phyloP scores from a whole-genome alignment of 2,113 vertebrate genomes.

The Pogonocichla stellata region DNA sequence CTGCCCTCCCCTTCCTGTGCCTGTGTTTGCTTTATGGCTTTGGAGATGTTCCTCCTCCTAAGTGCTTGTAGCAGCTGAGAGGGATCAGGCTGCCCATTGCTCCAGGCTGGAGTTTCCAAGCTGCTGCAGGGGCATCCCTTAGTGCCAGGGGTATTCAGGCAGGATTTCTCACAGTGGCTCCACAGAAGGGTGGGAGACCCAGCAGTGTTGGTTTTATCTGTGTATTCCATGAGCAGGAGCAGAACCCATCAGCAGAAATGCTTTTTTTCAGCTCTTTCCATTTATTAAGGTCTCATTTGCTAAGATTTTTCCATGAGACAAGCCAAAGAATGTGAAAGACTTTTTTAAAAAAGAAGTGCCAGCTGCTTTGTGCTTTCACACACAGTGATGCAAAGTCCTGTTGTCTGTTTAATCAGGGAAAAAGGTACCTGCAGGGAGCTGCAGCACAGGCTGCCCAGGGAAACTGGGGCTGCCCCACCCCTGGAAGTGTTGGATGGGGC shows the following conservation, averaged over 20 bases:
- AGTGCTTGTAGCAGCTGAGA: not conserved
- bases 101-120: not conserved
- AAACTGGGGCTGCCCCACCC: not conserved
- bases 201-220: not conserved
- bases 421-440: not conserved
- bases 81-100: not conserved
- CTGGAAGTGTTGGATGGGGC: not conserved
- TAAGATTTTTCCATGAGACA: slow-evolving; percentile 36
- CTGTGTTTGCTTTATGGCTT: not conserved
- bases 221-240: not conserved
- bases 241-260: not conserved
- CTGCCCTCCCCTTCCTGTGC: not conserved
- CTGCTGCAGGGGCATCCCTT: not conserved
- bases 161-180: not conserved
- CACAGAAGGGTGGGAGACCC: not conserved
- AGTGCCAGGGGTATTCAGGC: not conserved
- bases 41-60: not conserved
- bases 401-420: not conserved
- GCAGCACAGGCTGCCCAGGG: not conserved
- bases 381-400: not conserved
- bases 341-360: not conserved
- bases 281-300: slow-evolving; percentile 44
- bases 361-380: not conserved
- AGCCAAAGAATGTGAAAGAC: slow-evolving; percentile 54
- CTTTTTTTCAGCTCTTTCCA: slow-evolving; percentile 41